Evolutionary conservation across 2,113 vertebrate genomes (phyloP).

Genomic region (Melanotaenia duboulayi): DNA sequence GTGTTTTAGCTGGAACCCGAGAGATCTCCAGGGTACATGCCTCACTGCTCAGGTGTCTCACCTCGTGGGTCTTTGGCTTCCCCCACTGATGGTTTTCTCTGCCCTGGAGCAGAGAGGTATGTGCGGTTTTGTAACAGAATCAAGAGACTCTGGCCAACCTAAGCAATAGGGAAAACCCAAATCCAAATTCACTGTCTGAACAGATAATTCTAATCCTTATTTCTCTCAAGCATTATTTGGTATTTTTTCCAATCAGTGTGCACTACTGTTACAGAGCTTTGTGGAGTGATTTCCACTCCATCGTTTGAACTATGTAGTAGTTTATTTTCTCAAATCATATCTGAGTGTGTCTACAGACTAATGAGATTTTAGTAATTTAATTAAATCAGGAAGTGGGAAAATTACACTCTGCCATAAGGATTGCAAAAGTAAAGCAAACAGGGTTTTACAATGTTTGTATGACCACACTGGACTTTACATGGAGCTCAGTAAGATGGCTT

Average conservation of each 20-base stretch:
- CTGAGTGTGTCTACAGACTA: conserved; percentile 22
- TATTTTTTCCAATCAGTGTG: conserved; percentile 37
- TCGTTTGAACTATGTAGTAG: neutral
- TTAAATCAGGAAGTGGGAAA: conserved; percentile 19
- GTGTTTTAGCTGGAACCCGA: conserved; percentile 73
- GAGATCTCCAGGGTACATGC: conserved; percentile 54
- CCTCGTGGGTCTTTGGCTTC: conserved; percentile 44
- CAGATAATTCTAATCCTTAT: conserved; percentile 63
- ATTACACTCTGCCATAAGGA: too few relatives aligned
- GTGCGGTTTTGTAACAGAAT: conserved; percentile 66
- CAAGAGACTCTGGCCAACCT: conserved; percentile 46
- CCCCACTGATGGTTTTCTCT: conserved; percentile 1
- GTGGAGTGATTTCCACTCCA: conserved; percentile 11
- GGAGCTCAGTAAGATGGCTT: neutral
- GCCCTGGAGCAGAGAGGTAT: conserved; percentile 43
- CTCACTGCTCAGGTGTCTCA: conserved; percentile 68
- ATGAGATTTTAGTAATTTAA: conserved; percentile 37
- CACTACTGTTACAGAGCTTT: conserved; percentile 44
- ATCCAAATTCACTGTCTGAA: conserved; percentile 72
- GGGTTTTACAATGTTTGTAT: conserved; percentile 9
- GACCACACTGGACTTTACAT: neutral
- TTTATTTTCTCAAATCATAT: conserved; percentile 44
- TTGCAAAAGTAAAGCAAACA: too few relatives aligned
- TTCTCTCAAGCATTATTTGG: conserved; percentile 41
- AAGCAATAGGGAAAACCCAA: conserved; percentile 64